These are phyloP conservation scores for Eurois occulta DNA, from an alignment of 2,888 invertebrate genomes.

Conservation along the genomic window DNA sequence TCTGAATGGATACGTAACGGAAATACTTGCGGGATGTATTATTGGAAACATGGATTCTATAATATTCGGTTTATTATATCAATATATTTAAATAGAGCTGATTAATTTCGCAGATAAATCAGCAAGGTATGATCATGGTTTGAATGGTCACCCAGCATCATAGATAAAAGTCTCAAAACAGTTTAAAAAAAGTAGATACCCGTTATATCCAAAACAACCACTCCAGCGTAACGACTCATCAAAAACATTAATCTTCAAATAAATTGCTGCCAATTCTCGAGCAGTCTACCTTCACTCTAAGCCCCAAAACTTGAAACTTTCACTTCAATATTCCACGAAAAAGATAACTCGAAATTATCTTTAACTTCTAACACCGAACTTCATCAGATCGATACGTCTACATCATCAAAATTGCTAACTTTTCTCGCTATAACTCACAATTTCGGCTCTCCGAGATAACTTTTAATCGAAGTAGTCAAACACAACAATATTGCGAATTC, in stretches of 20 bases:
- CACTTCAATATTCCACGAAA: slow-evolving; percentile 44
- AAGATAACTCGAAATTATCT: slow-evolving; percentile 48
- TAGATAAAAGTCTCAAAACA: background rate
- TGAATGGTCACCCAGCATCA: background rate
- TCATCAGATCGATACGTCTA: slow-evolving; percentile 48
- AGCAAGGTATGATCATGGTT: background rate
- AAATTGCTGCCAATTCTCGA: slow-evolving; percentile 32
- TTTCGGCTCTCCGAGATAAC: slow-evolving; percentile 59
- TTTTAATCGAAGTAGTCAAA: slow-evolving; percentile 69
- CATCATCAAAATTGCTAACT: slow-evolving; percentile 58
- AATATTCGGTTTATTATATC: background rate
- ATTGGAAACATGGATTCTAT: background rate
- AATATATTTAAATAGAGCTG: background rate
- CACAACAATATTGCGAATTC: slow-evolving; percentile 71
- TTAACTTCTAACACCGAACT: slow-evolving; percentile 39
- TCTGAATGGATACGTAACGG: slow-evolving; percentile 6
- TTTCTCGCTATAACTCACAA: slow-evolving; percentile 55
- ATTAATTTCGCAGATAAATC: background rate
- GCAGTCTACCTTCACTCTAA: slow-evolving; percentile 9
- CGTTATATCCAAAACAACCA: background rate
- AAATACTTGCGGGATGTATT: background rate
- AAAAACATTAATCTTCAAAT: slow-evolving; percentile 42
- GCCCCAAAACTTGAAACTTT: slow-evolving; percentile 36
- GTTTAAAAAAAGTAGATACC: background rate
- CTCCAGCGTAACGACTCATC: slow-evolving; percentile 1